Base-by-base conservation (phyloP, 2,888 invertebrate genomes). In the Tiliacea aurago region DNA sequence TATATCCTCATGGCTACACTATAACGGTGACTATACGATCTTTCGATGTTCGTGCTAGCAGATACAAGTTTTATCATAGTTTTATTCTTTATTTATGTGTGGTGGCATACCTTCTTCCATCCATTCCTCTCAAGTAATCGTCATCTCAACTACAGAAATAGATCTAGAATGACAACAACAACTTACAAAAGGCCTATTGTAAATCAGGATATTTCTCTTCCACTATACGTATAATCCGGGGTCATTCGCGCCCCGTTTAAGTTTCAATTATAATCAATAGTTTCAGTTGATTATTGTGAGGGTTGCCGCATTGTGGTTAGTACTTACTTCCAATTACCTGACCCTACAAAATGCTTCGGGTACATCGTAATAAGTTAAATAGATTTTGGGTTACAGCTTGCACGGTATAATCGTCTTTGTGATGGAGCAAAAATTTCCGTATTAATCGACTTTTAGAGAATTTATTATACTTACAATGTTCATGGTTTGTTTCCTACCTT, bases 291-390 rank as follows among this genome's bases (percentile, higher is more conserved):
- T 83, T 65, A 72, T 80, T 58, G 80, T 72, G 62, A 28, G 80
- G 73, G 51, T 80, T 83, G 47, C 15, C 56, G 51, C 65, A 47
- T 45, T 78, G 70, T 78, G 83, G 70, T 78, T 56, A 69, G 56
- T 78, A 23, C 83, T 83, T 83, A 76, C 41, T 43, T 51, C 18
- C 55, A 66, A 76, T 77, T 76, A 78, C 78, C 61, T 78, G 83
- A 70, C 78, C 78, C 62, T 78, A 56, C 49, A 28, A 28, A 82
- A 78, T 58, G 20, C 20, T 63, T 66, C 33, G 51, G 81, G 64
- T 76, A n/a, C 28, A 76, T 49, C 53, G 41, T 78, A 82, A 82
- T 78, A 69, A 78, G 78, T 78, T 82, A 82, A 83, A 78, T 83
- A 78, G 61, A 78, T 78, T 78, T 78, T 18, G 53, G 70, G 78